Base-by-base conservation (phyloP, 53 echinoderm and acorn worm species). In the Paelopatides confundens region DNA sequence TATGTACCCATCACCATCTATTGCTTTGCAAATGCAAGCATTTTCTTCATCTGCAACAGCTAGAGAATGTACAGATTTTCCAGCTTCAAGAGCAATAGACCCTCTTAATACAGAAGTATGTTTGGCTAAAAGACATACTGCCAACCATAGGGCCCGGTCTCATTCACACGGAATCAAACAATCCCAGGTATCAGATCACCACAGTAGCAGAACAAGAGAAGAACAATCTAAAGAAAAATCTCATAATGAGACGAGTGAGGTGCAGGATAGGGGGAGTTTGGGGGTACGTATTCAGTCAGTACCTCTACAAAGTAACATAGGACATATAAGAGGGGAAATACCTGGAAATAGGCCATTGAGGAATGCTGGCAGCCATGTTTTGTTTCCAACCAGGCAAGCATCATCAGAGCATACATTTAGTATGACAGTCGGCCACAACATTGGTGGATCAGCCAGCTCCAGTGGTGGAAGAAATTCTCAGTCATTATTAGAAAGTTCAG, bases 251-350 rank as follows among this genome's bases (percentile, higher is more conserved):
- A 26, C 4, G 11, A 35, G 68, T 67, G 35, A 31, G 32, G 30
- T 32, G 13, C 18, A 26, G 5, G 52, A 11, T 30, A 28, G 48
- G 33, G 79, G 30, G 29, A 79, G 79, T 13, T 32, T 32, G 5
- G 33, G 79, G 26, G 33, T 30, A 26, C 62, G 68, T 47, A 71
- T 97, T 43, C 97, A 97, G 85, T 93, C 97, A 49, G 97, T 97
- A 26, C 97, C 95, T 12, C 92, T 97, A 18, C 93, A 93, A 49
- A 97, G 97, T 81, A 97, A 97, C 28, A 34, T 97, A 23, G 82
- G 84, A 0, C 76, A 53, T 69, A 82, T 85, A 47, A 93, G 91
- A 50, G 64, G 62, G 23, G 86, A 78, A 62, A 67, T 87, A 69
- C 87, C 76, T 82, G 94, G 89, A 52, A 71, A 87, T 33, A 40